phyloP scores from a whole-genome alignment of 2,888 invertebrate species.

The Clostera curtula region DNA sequence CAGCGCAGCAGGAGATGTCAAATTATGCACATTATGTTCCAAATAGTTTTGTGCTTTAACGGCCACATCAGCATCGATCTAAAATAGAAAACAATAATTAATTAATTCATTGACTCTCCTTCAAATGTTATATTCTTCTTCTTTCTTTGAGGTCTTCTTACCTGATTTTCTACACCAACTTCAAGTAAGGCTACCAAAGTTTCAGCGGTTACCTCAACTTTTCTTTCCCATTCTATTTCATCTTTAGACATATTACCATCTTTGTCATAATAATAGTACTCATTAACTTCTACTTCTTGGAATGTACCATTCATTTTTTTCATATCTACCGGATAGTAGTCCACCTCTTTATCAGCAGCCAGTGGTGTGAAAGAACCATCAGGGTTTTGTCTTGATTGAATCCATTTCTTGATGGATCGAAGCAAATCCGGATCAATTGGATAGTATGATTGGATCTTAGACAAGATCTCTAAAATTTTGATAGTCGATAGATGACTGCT shows the following conservation, averaged over 20 bases:
- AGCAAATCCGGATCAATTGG: conserved; percentile 77
- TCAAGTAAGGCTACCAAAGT: conserved; percentile 76
- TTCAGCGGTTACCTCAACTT: conserved; percentile 77
- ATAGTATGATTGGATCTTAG: conserved; percentile 76
- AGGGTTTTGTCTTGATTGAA: conserved; percentile 73
- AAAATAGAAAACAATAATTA: conserved; percentile 16
- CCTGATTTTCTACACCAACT: conserved; percentile 76
- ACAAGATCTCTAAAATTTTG: conserved; percentile 74
- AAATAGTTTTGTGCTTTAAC: conserved; percentile 73
- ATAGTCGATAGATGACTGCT: conserved; percentile 77
- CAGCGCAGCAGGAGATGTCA: conserved; percentile 74
- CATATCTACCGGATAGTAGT: conserved; percentile 61
- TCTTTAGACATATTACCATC: conserved; percentile 68
- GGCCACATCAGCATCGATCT: conserved; percentile 68
- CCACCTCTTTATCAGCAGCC: conserved; percentile 73
- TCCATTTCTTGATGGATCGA: conserved; percentile 76
- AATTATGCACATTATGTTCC: conserved; percentile 71
- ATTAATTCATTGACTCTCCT: not conserved
- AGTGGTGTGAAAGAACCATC: conserved; percentile 78
- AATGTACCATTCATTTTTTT: conserved; percentile 47
- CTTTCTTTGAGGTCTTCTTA: conserved; percentile 20
- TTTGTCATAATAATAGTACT: conserved; percentile 67
- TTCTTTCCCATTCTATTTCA: conserved; percentile 68
- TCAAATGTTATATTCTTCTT: too few species aligned
- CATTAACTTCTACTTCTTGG: conserved; percentile 55